Conservation (phyloP, 2,888 invertebrate species). For the Sinohyriopsis cumingii region DNA sequence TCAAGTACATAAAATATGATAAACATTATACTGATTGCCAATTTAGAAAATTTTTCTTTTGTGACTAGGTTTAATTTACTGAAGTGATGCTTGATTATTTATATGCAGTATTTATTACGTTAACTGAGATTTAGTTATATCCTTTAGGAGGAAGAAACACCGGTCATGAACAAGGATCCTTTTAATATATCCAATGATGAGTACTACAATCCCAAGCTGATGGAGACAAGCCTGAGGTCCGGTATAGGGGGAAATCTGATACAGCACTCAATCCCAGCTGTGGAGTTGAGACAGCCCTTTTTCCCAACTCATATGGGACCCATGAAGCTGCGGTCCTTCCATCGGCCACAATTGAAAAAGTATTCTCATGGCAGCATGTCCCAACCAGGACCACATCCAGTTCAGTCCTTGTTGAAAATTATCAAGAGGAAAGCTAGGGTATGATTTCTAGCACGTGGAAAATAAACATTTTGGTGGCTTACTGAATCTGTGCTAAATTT, state of each 20-base stretch:
- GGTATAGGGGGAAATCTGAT: slow-evolving; percentile 86
- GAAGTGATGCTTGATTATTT: too few relatives aligned
- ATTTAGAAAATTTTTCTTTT: too few relatives aligned
- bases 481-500: too few relatives aligned
- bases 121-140: too few relatives aligned
- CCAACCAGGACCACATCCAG: slow-evolving; percentile 82
- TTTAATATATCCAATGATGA: slow-evolving; percentile 99
- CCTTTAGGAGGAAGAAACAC: background rate
- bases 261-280: slow-evolving; percentile 96
- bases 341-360: slow-evolving; percentile 89
- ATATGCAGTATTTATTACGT: too few relatives aligned
- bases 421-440: slow-evolving; percentile 86
- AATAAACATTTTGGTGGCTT: background rate
- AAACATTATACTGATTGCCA: too few relatives aligned
- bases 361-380: slow-evolving; percentile 88
- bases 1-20: too few relatives aligned
- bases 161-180: slow-evolving; percentile 82
- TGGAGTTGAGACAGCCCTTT: slow-evolving; percentile 94
- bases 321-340: slow-evolving; percentile 90
- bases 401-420: slow-evolving; percentile 88
- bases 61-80: too few relatives aligned
- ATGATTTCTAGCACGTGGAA: slow-evolving; percentile 10
- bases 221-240: slow-evolving; percentile 71
- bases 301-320: slow-evolving; percentile 94
- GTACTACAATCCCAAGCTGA: slow-evolving; percentile 85